Base-by-base conservation (phyloP, 2,797 vertebrate genomes). In the Pteronotus mesoamericanus region DNA sequence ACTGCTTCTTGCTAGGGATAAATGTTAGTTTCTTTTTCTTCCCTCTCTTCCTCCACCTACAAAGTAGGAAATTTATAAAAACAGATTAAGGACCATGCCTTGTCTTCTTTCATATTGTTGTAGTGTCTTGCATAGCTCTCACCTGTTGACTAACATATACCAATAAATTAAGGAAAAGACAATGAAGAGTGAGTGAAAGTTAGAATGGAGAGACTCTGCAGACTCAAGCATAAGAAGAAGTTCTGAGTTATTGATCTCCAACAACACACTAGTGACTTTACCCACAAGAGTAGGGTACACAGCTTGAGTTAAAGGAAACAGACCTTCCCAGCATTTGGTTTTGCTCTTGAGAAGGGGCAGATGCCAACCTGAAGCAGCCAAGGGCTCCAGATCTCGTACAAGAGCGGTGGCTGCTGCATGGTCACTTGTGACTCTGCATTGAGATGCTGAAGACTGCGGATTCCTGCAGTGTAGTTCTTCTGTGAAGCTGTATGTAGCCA, bases 221-320 rank as follows among this genome's bases (percentile, higher is more conserved):
- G 99, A 99, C 98, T 99, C 99, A 0, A 99, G 99, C 99, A 99
- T 99, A 97, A 99, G 99, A 95, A 99, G 99, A 85, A 99, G 99
- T 98, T 99, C 99, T 1, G 99, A 99, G 98, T 99, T 99, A 97
- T 99, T 99, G 57, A 99, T 99, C 98, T 99, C 99, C 98, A 99
- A 96, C 96, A 99, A 98, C 99, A 99, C 99, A 85, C 99, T 99
- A 1, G 99, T 99, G 98, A 99, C 99, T 98, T 99, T 99, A 91
- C 99, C 99, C 55, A 99, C 99, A 98, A 99, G 98, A 97, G 98
- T 99, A 80, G 99, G 99, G 94, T 99, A 99, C 99, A 99, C 99
- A 98, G 99, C 99, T 98, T 99, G 99, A 98, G 99, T 99, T 91
- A 99, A 98, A 82, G 99, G 99, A 98, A 99, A 99, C 39, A 99